Evolutionary conservation across 2,113 vertebrate genomes (phyloP).

Genomic region (Steatornis caripensis): DNA sequence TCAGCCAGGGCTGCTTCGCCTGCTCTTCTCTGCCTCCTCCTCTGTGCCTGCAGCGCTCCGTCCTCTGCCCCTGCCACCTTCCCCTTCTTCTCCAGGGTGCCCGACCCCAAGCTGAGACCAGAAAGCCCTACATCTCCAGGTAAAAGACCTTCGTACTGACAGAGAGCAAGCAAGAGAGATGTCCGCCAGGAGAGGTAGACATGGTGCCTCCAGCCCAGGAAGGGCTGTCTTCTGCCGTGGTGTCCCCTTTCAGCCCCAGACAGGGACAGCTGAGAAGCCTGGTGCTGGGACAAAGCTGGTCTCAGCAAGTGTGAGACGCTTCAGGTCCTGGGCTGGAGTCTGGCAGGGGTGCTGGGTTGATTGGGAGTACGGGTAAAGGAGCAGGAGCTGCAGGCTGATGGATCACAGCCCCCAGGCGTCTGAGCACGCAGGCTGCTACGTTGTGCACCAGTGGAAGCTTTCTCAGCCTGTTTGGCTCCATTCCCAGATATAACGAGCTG

Average conservation of each 20-base stretch:
- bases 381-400: constrained; percentile 16
- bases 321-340: not conserved
- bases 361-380: not conserved
- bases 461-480: constrained; percentile 55
- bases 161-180: not conserved
- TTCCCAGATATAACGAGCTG: constrained; percentile 66
- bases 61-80: not conserved
- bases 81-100: not conserved
- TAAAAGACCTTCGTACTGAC: not conserved
- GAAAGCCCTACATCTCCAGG: too few relatives aligned
- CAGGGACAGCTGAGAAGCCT: not conserved
- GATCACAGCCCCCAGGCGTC: constrained; percentile 1
- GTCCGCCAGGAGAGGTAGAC: not conserved
- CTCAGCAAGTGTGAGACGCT: not conserved
- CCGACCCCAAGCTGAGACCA: not conserved
- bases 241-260: not conserved
- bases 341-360: not conserved
- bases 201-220: fast-evolving
- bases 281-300: not conserved
- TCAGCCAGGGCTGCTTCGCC: not conserved
- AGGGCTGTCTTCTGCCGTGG: not conserved
- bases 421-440: not conserved
- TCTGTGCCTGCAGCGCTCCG: fast-evolving
- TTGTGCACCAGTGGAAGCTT: constrained; percentile 53
- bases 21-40: not conserved